phyloP scores from a whole-genome alignment of 1,140 invertebrate genomes.

The Episyrphus balteatus region DNA sequence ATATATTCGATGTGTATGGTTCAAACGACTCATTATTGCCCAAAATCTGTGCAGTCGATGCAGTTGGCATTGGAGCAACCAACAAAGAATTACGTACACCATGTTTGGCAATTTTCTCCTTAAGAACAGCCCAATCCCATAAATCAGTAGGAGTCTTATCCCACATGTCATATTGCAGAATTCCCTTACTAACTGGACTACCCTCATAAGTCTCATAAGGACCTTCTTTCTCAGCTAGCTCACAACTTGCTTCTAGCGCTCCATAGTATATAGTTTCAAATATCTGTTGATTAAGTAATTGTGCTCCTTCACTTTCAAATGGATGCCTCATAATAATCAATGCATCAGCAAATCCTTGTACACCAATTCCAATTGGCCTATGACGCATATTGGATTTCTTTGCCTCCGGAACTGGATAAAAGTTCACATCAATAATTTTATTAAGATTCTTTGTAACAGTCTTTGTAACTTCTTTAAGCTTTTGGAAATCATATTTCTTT shows the following conservation, averaged over 20 bases:
- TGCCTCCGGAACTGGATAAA: slow-evolving; percentile 87
- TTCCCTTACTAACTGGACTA: slow-evolving; percentile 87
- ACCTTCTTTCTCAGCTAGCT: slow-evolving; percentile 78
- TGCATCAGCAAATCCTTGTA: slow-evolving; percentile 94
- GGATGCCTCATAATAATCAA: slow-evolving; percentile 92
- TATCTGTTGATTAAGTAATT: slow-evolving; percentile 85
- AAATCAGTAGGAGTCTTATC: slow-evolving; percentile 69
- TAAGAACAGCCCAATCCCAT: slow-evolving; percentile 83
- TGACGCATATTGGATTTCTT: slow-evolving; percentile 82
- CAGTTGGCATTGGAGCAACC: slow-evolving; percentile 97
- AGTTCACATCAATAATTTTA: slow-evolving; percentile 96
- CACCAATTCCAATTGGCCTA: slow-evolving; percentile 91
- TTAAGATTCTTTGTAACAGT: slow-evolving; percentile 88
- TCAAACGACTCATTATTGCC: slow-evolving; percentile 99
- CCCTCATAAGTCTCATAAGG: slow-evolving; percentile 87
- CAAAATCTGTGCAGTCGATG: slow-evolving; percentile 97
- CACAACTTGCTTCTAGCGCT: slow-evolving; percentile 93
- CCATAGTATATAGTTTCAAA: slow-evolving; percentile 98
- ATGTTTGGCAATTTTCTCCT: slow-evolving; percentile 77
- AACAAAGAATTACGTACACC: slow-evolving; percentile 92
- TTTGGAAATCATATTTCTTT: slow-evolving; percentile 78
- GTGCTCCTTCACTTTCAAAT: slow-evolving; percentile 79
- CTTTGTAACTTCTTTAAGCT: slow-evolving; percentile 81
- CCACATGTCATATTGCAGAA: slow-evolving; percentile 99
- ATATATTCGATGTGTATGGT: slow-evolving; percentile 97